Evolutionary conservation across 2,888 invertebrate species (phyloP).

Genomic region (Lepidochitona cinerea): DNA sequence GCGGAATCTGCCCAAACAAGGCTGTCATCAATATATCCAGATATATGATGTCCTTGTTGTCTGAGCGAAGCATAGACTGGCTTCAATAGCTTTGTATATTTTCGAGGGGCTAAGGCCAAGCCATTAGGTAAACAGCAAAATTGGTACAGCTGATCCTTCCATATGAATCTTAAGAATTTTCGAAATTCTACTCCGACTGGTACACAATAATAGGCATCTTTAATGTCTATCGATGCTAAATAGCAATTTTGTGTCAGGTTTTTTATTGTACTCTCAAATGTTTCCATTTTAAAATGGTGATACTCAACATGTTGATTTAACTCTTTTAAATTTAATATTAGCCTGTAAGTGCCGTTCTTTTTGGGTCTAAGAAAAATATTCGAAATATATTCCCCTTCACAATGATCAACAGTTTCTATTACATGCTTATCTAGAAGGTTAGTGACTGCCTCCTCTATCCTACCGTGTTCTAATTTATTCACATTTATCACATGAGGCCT

Average conservation of each 20-base stretch:
- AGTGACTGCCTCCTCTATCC: background rate
- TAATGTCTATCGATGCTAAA: constrained; percentile 11
- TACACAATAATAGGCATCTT: constrained; percentile 11
- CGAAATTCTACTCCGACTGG: background rate
- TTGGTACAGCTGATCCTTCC: constrained; percentile 6
- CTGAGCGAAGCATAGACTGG: background rate
- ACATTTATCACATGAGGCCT: background rate
- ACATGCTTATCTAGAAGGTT: background rate
- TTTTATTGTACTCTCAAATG: background rate
- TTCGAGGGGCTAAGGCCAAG: background rate
- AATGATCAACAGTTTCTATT: background rate
- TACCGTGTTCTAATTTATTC: background rate
- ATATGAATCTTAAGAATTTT: constrained; percentile 5
- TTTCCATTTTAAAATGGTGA: constrained; percentile 15
- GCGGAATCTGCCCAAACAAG: background rate
- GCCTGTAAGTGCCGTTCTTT: background rate
- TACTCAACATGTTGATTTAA: constrained; percentile 3
- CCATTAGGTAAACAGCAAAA: constrained; percentile 14
- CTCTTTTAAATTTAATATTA: constrained; percentile 12
- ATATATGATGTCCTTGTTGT: background rate
- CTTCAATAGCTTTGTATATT: constrained; percentile 8
- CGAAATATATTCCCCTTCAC: background rate
- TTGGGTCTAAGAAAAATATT: constrained; percentile 9
- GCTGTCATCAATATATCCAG: constrained; percentile 10
- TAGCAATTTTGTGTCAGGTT: background rate